Evolutionary conservation across 2,113 vertebrate species (phyloP).

Genomic region (Alaudala cheleensis): DNA sequence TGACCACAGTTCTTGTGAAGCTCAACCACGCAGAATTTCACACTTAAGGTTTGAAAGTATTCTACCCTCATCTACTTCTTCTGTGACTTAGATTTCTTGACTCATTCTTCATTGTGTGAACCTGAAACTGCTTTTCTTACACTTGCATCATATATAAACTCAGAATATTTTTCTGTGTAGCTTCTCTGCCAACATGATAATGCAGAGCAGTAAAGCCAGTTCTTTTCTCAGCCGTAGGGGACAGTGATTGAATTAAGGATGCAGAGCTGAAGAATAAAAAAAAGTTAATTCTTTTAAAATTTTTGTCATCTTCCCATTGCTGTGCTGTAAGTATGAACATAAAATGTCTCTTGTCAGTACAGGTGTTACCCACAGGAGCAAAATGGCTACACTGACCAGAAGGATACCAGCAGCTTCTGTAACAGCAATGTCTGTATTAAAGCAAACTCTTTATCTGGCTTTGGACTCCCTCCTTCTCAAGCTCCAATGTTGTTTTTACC

Average conservation of each 20-base stretch:
- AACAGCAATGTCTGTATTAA: neutral
- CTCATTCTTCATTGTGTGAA: neutral
- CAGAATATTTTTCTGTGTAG: neutral
- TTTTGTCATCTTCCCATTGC: neutral
- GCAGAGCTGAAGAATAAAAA: neutral
- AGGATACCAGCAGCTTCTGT: neutral
- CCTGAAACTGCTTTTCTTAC: neutral
- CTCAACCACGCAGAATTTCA: neutral
- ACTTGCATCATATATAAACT: neutral
- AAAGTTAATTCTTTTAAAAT: neutral
- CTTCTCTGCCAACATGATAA: neutral
- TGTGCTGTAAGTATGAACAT: neutral
- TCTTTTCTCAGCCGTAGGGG: neutral
- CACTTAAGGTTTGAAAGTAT: neutral
- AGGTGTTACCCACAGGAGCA: neutral
- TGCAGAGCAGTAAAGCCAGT: neutral
- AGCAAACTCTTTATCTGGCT: neutral
- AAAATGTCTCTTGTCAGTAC: neutral
- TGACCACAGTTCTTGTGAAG: neutral
- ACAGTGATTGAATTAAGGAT: conserved; percentile 2
- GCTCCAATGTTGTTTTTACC: neutral
- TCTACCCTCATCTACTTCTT: neutral
- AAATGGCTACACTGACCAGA: neutral
- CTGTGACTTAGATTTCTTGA: neutral
- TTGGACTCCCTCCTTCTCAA: neutral